Percentiles rank a stretch among this genome's conserved stretches.
phyloP scores from a whole-genome alignment of 2,113 vertebrate genomes.

The Amphiprion ocellaris region DNA sequence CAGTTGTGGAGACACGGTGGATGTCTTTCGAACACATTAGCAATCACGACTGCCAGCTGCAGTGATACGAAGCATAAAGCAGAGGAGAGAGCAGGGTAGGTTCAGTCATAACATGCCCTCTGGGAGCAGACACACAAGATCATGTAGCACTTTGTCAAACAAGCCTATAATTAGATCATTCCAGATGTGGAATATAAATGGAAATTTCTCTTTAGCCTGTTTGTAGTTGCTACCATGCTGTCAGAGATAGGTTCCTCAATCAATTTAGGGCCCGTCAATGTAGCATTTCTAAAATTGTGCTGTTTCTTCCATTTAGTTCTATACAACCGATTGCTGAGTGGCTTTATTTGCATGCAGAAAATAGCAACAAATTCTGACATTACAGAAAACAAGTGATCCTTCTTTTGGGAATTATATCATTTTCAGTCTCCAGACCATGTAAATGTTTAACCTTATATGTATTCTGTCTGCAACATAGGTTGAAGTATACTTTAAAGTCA shows the following conservation, averaged over 20 bases:
- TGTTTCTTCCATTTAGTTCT: background rate
- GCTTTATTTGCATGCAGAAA: background rate
- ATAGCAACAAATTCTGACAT: background rate
- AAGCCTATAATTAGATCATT: constrained; percentile 43
- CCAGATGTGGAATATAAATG: constrained; percentile 27
- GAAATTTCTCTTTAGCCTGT: constrained; percentile 16
- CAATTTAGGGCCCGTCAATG: background rate
- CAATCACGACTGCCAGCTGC: constrained; percentile 32
- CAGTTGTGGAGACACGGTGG: constrained; percentile 9
- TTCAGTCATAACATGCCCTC: constrained; percentile 38
- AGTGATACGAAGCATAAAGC: constrained; percentile 23
- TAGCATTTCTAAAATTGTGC: background rate
- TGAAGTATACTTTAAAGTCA: constrained; percentile 48
- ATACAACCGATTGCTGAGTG: too few relatives aligned
- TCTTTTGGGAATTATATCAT: background rate
- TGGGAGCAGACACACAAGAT: constrained; percentile 25
- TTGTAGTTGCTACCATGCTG: background rate
- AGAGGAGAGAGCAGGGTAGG: constrained; percentile 27
- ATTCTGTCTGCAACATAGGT: constrained; percentile 34
- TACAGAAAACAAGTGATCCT: background rate
- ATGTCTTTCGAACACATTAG: constrained; percentile 12
- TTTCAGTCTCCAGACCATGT: background rate
- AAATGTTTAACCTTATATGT: constrained; percentile 20
- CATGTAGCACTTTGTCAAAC: constrained; percentile 33
- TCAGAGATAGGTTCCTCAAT: background rate